These are phyloP conservation scores for Troglohyphantes excavatus DNA, from an alignment of 2,888 invertebrate species.

Conservation along the genomic window DNA sequence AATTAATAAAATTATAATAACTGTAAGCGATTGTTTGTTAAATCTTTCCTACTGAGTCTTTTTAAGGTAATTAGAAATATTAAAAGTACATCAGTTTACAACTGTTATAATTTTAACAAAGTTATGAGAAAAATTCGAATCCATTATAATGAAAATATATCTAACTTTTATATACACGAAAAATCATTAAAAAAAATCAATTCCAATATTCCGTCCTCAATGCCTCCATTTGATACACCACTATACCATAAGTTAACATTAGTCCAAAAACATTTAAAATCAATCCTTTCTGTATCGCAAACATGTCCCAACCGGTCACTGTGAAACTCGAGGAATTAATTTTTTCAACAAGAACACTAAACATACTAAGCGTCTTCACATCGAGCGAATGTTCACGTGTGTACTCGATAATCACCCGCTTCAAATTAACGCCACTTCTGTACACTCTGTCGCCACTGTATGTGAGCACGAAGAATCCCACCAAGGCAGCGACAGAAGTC, in stretches of 20 bases:
- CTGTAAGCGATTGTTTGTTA: no score
- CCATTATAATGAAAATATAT: no score
- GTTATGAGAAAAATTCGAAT: no score
- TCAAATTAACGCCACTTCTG: constrained; percentile 4
- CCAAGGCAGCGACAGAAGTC: background rate
- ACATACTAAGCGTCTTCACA: background rate
- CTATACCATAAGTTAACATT: constrained; percentile 56
- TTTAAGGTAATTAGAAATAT: no score
- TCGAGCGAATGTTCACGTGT: constrained; percentile 13
- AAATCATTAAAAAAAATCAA: no score
- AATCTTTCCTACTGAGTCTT: no score
- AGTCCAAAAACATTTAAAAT: constrained; percentile 42
- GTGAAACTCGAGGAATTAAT: constrained; percentile 24
- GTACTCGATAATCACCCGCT: constrained; percentile 14
- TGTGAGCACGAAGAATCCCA: constrained; percentile 23
- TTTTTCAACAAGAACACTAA: constrained; percentile 32
- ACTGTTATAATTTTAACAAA: no score
- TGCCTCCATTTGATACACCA: constrained; percentile 25
- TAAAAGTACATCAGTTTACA: no score
- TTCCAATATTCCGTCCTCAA: no score
- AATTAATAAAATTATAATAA: no score
- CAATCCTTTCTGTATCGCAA: constrained; percentile 41
- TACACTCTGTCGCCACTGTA: constrained; percentile 30
- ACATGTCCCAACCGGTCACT: constrained; percentile 51
- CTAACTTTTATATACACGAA: no score